phyloP scores from a whole-genome alignment of 2,797 vertebrate genomes.

The Strix occidentalis region DNA sequence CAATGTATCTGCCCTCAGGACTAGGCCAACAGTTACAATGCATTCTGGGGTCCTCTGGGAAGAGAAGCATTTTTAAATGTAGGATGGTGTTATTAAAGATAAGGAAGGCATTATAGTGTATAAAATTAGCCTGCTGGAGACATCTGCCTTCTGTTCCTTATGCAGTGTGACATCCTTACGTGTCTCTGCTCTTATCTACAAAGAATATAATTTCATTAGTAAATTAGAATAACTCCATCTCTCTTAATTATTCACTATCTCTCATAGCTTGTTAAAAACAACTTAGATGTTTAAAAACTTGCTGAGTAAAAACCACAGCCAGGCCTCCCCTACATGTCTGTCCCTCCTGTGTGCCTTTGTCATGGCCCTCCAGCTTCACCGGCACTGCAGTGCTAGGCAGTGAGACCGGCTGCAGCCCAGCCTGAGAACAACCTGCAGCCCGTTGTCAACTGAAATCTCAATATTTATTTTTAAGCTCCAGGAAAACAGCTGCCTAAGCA shows the following conservation, averaged over 20 bases:
- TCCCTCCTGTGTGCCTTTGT: fast-evolving
- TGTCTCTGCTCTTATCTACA: neutral
- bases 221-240: neutral
- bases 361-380: fast-evolving
- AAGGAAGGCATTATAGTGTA: neutral
- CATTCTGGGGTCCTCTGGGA: neutral
- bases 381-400: fast-evolving
- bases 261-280: neutral
- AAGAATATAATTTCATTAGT: neutral
- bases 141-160: neutral
- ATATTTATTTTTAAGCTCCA: neutral
- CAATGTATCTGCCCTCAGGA: neutral
- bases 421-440: neutral
- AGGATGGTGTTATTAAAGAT: neutral
- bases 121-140: neutral
- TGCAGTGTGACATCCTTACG: neutral
- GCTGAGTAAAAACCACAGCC: neutral
- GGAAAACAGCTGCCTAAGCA: neutral
- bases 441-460: neutral
- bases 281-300: neutral
- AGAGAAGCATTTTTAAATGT: neutral
- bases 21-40: neutral
- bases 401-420: fast-evolving
- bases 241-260: neutral
- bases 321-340: neutral